phyloP scores from a whole-genome alignment of 1,140 invertebrate genomes.

The Listronotus oregonensis region DNA sequence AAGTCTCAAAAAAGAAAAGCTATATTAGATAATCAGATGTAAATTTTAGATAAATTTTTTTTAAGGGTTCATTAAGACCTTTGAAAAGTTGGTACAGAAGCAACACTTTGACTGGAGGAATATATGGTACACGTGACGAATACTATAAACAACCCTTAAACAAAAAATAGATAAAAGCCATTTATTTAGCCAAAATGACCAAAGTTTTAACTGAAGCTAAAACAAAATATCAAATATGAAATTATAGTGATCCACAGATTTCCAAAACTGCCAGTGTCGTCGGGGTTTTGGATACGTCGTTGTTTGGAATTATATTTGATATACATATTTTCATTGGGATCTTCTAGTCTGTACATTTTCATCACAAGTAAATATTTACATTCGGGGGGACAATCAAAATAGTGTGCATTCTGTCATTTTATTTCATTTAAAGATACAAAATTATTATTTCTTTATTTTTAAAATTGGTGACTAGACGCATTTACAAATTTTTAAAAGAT shows the following conservation, averaged over 20 bases:
- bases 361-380: constrained; percentile 77
- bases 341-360: constrained; percentile 96
- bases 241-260: constrained; percentile 84
- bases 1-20: too few relatives aligned
- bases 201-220: constrained; percentile 73
- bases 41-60: too few relatives aligned
- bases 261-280: constrained; percentile 88
- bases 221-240: constrained; percentile 79
- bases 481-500: too few relatives aligned
- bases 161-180: constrained; percentile 68
- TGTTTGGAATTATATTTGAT: constrained; percentile 90
- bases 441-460: too few relatives aligned
- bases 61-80: constrained; percentile 89
- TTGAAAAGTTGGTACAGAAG: constrained; percentile 99
- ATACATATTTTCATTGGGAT: constrained; percentile 90
- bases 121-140: constrained; percentile 95
- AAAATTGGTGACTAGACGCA: too few relatives aligned
- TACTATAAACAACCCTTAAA: constrained; percentile 77
- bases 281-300: constrained; percentile 83
- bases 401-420: too few relatives aligned
- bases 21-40: too few relatives aligned
- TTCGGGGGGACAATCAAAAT: too few relatives aligned
- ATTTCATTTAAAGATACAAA: too few relatives aligned
- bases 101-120: constrained; percentile 91
- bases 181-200: constrained; percentile 93